Evolutionary conservation across 2,797 vertebrate species (phyloP).

Genomic region (Anguilla megastoma): DNA sequence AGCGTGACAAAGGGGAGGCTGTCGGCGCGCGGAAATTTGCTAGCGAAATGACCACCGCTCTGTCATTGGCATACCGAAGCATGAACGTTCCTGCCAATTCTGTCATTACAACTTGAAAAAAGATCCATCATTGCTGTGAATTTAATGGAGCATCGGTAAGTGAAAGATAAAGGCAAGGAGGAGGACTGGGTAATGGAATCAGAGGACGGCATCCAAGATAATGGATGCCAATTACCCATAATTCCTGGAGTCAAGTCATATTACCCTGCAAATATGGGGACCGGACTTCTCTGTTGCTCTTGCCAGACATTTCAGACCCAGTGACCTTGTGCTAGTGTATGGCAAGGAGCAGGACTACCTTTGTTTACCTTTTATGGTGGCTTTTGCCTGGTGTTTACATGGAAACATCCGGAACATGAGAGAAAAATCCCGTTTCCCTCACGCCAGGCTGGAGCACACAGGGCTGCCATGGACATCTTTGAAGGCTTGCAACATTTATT

Average conservation of each 20-base stretch:
- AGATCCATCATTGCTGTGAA: background rate
- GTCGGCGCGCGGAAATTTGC: background rate
- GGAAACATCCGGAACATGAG: background rate
- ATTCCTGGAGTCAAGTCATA: slow-evolving; percentile 29
- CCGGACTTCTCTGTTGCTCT: background rate
- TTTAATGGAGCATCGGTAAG: background rate
- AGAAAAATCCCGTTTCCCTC: background rate
- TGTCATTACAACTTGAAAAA: background rate
- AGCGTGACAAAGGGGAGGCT: background rate
- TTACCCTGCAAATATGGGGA: slow-evolving; percentile 6
- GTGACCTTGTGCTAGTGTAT: background rate
- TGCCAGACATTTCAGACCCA: background rate
- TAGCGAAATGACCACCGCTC: background rate
- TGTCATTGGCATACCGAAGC: slow-evolving; percentile 11
- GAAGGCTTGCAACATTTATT: background rate
- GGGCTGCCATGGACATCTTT: background rate
- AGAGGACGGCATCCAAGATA: slow-evolving; percentile 30
- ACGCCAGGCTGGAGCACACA: background rate
- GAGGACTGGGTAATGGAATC: slow-evolving; percentile 12
- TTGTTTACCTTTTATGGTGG: background rate
- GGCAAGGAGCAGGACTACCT: background rate
- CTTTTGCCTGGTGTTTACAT: background rate
- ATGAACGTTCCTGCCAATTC: background rate
- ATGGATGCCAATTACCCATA: slow-evolving; percentile 36
- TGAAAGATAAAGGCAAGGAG: slow-evolving; percentile 29